Evolutionary conservation across 2,888 invertebrate species (phyloP), one percentile per base, ranked within the genome.

Genomic region (Hecatera dysodea): DNA sequence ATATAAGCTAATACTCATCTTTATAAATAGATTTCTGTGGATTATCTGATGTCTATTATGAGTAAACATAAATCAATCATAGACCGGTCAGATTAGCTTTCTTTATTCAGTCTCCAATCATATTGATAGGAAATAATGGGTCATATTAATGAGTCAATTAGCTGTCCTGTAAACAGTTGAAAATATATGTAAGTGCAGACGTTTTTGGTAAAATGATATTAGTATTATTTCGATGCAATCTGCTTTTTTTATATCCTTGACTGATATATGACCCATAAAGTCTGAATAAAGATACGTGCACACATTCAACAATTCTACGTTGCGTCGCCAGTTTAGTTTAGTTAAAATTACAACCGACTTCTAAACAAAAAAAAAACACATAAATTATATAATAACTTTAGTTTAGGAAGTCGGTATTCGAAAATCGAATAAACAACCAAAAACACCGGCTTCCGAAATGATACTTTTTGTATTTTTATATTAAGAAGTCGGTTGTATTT

Each of bases 61-160:
- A 64, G 36, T 42, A 24, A 65, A 42, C 15, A 42, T 27, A n/a
- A 17, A 75, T 65, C 55, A 72, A 56, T 75, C 75, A 55, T 24
- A 24, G 29, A 2, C 44, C 17, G 44, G 22, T 24, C 33, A 12
- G 24, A 27, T 76, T 22, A 27, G 27, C 60, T 76, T 44, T 22
- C 55, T 55, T 48, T 48, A 55, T 68, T 24, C 48, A n/a, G 27
- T 60, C 15, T 7, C 22, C 57, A 67, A 50, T 44, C 36, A n/a
- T 17, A 29, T 44, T 57, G 68, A 72, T 11, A 11, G 50, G 36
- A 22, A 48, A 56, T 65, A 22, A 48, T 65, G 2, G 19, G 9
- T 36, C 8, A 6, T 15, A 75, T 50, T 27, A 65, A 50, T 50
- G n/a, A n/a, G 19, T 22, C 3, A 9, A 36, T 17, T 46, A 24